A percentile compares a stretch with the other conserved stretches of the same genome.
These are phyloP conservation scores for Lepidocyrtinus sp. DNA, from an alignment of 2,888 invertebrate genomes.

Conservation along the genomic window DNA sequence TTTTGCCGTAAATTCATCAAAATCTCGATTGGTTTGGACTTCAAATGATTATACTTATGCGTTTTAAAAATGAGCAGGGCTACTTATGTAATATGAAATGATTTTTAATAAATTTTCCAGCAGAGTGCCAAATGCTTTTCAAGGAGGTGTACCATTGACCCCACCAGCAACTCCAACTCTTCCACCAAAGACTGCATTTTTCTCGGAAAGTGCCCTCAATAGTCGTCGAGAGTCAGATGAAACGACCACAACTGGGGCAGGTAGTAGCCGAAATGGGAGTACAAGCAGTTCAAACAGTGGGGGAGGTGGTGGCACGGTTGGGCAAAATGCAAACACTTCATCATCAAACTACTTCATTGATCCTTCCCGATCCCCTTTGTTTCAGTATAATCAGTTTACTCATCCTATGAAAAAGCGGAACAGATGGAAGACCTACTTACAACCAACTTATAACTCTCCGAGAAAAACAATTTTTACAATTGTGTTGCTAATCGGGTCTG, in stretches of 20 bases:
- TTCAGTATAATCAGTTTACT: constrained; percentile 44
- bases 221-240: constrained; percentile 41
- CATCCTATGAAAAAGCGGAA: constrained; percentile 44
- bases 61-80: too few species aligned
- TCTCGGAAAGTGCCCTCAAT: constrained; percentile 49
- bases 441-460: constrained; percentile 67
- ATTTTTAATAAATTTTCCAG: background rate
- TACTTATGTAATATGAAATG: too few species aligned
- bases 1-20: too few species aligned
- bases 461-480: constrained; percentile 69
- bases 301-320: constrained; percentile 11
- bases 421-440: constrained; percentile 66
- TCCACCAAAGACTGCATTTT: constrained; percentile 54
- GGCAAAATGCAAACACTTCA: constrained; percentile 13
- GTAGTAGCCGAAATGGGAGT: constrained; percentile 40
- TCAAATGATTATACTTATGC: too few species aligned
- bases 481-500: constrained; percentile 65
- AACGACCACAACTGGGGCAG: constrained; percentile 32
- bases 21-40: too few species aligned
- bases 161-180: constrained; percentile 56
- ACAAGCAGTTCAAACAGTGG: constrained; percentile 34
- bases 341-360: constrained; percentile 45
- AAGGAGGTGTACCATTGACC: constrained; percentile 42
- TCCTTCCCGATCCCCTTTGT: constrained; percentile 42
- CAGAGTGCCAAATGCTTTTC: constrained; percentile 41